phyloP scores from a whole-genome alignment of 2,888 invertebrate genomes.

The Tiliacea citrago region DNA sequence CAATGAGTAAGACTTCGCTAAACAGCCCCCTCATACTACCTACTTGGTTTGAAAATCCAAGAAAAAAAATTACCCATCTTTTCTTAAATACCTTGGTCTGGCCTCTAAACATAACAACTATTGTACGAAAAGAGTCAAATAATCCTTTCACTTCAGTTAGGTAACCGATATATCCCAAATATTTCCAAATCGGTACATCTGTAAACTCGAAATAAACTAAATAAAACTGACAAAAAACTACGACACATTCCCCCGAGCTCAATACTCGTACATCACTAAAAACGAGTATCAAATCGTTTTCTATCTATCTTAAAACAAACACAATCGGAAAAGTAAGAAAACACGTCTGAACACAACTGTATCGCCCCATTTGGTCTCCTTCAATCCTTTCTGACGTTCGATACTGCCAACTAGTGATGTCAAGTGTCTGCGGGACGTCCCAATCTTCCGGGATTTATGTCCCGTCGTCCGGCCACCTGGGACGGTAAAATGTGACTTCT shows the following conservation, averaged over 20 bases:
- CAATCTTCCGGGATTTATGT: slow-evolving; percentile 58
- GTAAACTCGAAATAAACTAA: slow-evolving; percentile 2
- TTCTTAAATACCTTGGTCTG: not conserved
- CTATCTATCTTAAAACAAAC: slow-evolving; percentile 45
- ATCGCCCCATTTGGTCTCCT: slow-evolving; percentile 56
- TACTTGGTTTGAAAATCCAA: not conserved
- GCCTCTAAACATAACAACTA: not conserved
- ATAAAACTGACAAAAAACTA: slow-evolving; percentile 32
- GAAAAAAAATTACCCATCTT: not conserved
- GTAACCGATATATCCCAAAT: not conserved
- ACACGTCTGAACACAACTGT: slow-evolving; percentile 33
- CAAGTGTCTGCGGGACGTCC: slow-evolving; percentile 42
- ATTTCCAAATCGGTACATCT: slow-evolving; percentile 29
- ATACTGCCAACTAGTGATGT: slow-evolving; percentile 57
- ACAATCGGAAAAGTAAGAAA: slow-evolving; percentile 52
- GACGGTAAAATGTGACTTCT: slow-evolving; percentile 51
- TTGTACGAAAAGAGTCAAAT: not conserved
- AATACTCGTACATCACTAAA: slow-evolving; percentile 47
- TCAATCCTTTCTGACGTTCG: slow-evolving; percentile 63
- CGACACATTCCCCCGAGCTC: slow-evolving; percentile 32
- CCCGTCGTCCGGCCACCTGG: slow-evolving; percentile 37
- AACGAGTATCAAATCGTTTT: slow-evolving; percentile 51
- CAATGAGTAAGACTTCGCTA: not conserved
- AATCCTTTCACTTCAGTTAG: not conserved
- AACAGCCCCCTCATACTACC: not conserved